Evolutionary conservation across 2,113 vertebrate genomes (phyloP).

Genomic region (Ia io): DNA sequence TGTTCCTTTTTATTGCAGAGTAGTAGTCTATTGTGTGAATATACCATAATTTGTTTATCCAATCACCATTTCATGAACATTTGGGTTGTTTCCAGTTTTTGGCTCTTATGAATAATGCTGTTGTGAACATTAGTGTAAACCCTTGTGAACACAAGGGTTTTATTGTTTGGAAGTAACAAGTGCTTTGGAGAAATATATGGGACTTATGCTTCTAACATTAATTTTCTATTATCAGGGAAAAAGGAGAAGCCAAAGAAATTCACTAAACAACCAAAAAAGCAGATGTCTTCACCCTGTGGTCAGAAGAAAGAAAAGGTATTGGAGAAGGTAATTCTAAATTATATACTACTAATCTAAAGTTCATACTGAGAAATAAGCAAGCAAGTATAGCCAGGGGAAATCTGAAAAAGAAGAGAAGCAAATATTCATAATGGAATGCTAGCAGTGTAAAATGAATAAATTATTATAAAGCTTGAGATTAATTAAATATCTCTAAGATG

Average conservation of each 20-base stretch:
- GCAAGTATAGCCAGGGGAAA: background rate
- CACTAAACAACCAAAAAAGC: constrained; percentile 90
- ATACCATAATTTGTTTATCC: background rate
- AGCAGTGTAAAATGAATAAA: background rate
- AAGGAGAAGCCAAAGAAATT: constrained; percentile 90
- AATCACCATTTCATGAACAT: background rate
- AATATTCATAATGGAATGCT: background rate
- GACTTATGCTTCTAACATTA: background rate
- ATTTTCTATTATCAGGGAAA: constrained; percentile 78
- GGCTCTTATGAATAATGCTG: background rate
- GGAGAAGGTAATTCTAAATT: constrained; percentile 87
- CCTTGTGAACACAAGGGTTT: background rate
- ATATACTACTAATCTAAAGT: background rate
- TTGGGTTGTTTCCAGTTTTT: background rate
- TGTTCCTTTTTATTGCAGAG: background rate
- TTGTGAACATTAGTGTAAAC: background rate
- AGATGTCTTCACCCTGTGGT: constrained; percentile 90
- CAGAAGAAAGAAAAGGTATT: constrained; percentile 90
- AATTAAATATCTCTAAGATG: background rate
- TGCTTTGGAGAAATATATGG: background rate
- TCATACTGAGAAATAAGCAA: background rate
- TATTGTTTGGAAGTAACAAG: constrained; percentile 30
- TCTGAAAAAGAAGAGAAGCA: background rate
- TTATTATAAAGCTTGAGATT: background rate
- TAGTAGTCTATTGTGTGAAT: background rate